Conservation (phyloP, 37 sponge, comb jelly and placozoan species). For the Geodia barretti region DNA sequence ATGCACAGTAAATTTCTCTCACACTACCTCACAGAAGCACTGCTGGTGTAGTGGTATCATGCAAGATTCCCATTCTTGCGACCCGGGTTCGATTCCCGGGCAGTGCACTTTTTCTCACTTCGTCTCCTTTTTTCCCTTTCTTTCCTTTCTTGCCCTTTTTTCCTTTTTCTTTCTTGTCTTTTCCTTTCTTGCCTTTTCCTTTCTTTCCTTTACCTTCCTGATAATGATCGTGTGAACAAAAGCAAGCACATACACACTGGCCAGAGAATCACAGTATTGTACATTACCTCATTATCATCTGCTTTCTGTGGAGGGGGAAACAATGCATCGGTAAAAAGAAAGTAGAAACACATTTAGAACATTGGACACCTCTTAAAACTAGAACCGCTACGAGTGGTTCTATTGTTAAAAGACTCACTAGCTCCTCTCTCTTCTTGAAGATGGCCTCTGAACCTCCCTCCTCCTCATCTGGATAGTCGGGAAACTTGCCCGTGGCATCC, state of each 20-base stretch:
- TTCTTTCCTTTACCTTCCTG: slow-evolving; percentile 16
- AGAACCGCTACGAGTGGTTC: too few relatives aligned
- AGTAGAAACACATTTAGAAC: neutral
- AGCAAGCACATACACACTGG: neutral
- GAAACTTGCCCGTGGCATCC: slow-evolving; percentile 99
- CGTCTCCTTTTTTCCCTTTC: slow-evolving; percentile 83
- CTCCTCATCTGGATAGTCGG: slow-evolving; percentile 93
- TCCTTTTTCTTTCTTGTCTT: slow-evolving; percentile 74
- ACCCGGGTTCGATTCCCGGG: too few relatives aligned
- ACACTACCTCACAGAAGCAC: too few relatives aligned
- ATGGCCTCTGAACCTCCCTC: slow-evolving; percentile 95
- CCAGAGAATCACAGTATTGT: neutral
- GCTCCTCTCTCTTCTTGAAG: slow-evolving; percentile 88
- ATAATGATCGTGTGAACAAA: neutral
- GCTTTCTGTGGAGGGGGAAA: neutral
- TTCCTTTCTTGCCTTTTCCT: slow-evolving; percentile 68
- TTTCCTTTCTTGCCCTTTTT: slow-evolving; percentile 83
- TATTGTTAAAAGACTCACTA: slow-evolving; percentile 36
- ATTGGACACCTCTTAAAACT: too few relatives aligned
- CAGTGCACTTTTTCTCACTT: slow-evolving; percentile 37
- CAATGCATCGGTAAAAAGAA: neutral
- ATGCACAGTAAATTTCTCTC: too few relatives aligned
- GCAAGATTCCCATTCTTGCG: too few relatives aligned
- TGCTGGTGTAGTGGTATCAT: too few relatives aligned
- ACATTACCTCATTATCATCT: slow-evolving; percentile 10